Conservation (phyloP, 2,113 vertebrate genomes). For the Talpa occidentalis region DNA sequence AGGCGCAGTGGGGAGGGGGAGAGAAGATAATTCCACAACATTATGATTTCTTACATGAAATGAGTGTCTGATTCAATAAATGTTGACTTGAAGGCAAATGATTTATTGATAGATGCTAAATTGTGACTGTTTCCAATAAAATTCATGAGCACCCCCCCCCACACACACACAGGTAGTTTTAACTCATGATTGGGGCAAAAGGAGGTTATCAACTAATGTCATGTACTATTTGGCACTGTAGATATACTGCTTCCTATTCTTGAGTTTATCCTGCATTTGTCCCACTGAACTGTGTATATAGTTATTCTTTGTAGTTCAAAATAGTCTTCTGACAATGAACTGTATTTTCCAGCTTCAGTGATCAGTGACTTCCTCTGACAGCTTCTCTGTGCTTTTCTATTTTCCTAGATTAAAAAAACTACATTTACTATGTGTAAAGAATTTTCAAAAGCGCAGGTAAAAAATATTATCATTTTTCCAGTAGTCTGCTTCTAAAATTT, state of each 20-base stretch:
- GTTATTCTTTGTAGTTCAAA: constrained; percentile 49
- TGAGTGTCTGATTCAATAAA: neutral
- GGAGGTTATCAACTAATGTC: neutral
- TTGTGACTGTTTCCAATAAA: constrained; percentile 4
- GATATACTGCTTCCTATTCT: neutral
- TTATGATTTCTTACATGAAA: neutral
- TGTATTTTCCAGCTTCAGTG: constrained; percentile 40
- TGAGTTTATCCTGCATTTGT: neutral
- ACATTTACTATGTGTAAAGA: constrained; percentile 44
- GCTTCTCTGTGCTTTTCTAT: constrained; percentile 5
- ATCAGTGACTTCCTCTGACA: constrained; percentile 60
- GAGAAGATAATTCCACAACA: neutral
- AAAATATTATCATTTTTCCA: constrained; percentile 36
- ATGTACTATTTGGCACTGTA: neutral
- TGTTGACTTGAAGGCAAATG: constrained; percentile 41
- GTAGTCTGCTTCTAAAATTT: constrained; percentile 26
- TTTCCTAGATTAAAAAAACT: constrained; percentile 39
- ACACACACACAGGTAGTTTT: neutral
- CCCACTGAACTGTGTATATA: neutral
- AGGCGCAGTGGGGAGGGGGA: neutral
- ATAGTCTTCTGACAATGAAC: constrained; percentile 37
- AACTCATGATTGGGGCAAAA: neutral
- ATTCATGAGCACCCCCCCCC: neutral
- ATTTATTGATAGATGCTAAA: constrained; percentile 17
- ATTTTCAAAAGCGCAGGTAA: constrained; percentile 36